These are phyloP conservation scores for Tachypleus tridentatus DNA, from an alignment of 1,140 invertebrate species.

Conservation along the genomic window DNA sequence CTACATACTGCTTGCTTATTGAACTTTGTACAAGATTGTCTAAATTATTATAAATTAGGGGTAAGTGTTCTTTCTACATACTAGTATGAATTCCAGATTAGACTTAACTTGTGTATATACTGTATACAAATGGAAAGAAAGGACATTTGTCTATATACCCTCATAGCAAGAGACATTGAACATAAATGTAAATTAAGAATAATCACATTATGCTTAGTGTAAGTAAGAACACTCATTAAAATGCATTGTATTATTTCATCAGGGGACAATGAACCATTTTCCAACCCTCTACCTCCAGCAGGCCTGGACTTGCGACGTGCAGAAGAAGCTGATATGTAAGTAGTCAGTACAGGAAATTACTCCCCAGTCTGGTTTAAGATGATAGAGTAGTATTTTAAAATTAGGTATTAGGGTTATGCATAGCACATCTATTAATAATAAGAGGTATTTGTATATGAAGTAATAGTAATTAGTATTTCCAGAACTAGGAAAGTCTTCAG, in stretches of 20 bases:
- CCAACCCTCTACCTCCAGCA: conserved; percentile 21
- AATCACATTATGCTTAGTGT: no score
- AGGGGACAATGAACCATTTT: conserved; percentile 20
- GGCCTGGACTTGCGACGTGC: conserved; percentile 10
- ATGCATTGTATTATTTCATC: conserved; percentile 36
- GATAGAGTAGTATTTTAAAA: neutral
- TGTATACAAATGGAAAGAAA: no score
- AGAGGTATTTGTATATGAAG: conserved; percentile 1
- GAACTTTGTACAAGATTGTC: no score
- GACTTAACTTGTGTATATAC: no score
- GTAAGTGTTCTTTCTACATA: no score
- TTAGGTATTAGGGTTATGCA: neutral
- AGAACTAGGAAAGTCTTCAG: neutral
- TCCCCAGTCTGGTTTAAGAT: neutral
- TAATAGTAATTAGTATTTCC: neutral
- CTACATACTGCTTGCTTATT: no score
- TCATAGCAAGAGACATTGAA: no score
- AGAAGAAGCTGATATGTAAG: conserved; percentile 14
- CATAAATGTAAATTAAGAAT: no score
- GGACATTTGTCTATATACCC: no score
- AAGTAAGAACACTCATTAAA: no score
- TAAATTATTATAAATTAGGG: no score
- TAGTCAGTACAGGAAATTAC: conserved; percentile 1
- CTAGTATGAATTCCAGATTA: no score
- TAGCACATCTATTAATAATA: neutral